phyloP scores from a whole-genome alignment of 1,140 invertebrate species.

The Pogonognathellus flavescens region DNA sequence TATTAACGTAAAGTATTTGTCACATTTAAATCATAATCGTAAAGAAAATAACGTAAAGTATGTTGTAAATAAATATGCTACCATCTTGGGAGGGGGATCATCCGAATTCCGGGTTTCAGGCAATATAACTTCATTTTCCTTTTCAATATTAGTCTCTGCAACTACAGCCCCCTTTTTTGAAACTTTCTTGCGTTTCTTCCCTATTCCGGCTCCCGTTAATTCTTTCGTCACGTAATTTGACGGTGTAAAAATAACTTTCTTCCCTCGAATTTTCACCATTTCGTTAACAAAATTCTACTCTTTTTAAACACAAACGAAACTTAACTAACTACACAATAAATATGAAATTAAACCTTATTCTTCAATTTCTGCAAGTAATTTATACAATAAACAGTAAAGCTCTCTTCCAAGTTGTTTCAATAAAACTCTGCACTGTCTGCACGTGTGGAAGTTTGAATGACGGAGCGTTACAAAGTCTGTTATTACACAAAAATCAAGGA shows the following conservation, averaged over 20 bases:
- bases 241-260: constrained; percentile 51
- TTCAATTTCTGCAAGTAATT: no score
- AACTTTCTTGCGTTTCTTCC: constrained; percentile 50
- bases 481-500: no score
- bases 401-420: no score
- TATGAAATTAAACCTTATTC: no score
- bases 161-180: background rate
- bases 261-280: constrained; percentile 59
- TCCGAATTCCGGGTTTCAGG: constrained; percentile 60
- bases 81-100: constrained; percentile 55
- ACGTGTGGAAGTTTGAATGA: constrained; percentile 13
- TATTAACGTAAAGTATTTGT: no score
- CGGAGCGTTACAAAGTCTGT: background rate
- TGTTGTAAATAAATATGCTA: no score
- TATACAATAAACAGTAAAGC: no score
- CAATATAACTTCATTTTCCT: constrained; percentile 51
- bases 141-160: constrained; percentile 4
- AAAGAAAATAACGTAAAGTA: no score
- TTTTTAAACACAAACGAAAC: no score
- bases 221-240: constrained; percentile 66
- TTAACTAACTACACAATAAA: no score
- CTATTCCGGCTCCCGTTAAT: constrained; percentile 35
- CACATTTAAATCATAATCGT: no score
- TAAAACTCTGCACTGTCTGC: no score
- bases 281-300: background rate